Conservation (phyloP, 2,113 vertebrate genomes). For the Phrynosoma platyrhinos region DNA sequence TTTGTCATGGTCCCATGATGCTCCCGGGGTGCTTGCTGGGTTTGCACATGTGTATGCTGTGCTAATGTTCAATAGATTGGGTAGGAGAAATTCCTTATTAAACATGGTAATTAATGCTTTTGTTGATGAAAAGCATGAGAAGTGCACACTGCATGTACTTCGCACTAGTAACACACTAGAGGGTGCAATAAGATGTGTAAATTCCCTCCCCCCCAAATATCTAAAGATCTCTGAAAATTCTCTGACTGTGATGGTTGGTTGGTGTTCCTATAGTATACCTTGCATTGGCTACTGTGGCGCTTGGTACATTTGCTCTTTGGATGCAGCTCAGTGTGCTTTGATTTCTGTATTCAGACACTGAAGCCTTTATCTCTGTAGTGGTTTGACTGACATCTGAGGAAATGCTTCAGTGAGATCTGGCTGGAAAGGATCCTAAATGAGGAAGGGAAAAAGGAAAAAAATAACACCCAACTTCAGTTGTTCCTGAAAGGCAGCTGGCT, state of each 20-base stretch:
- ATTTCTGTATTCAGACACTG: conserved; percentile 7
- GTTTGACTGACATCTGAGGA: background rate
- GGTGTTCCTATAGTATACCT: background rate
- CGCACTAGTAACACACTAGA: background rate
- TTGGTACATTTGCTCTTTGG: background rate
- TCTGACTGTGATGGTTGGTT: background rate
- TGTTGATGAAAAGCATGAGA: background rate
- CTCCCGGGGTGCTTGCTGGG: background rate
- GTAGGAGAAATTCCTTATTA: background rate
- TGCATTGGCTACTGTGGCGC: background rate
- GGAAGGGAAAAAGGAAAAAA: background rate
- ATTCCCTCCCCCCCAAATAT: background rate
- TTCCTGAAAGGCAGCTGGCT: background rate
- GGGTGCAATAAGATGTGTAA: conserved; percentile 1
- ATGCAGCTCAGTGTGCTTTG: background rate
- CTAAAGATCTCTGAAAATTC: background rate
- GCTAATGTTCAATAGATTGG: background rate
- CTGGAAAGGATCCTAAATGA: background rate
- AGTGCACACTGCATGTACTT: background rate
- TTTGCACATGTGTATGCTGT: background rate
- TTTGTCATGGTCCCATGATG: background rate
- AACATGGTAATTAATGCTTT: background rate
- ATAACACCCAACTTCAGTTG: no score
- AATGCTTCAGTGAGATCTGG: background rate
- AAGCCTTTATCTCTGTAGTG: background rate